Evolutionary conservation across 2,888 invertebrate genomes (phyloP), one percentile per base, ranked within the genome.

Genomic region (Ethmia dodecea): DNA sequence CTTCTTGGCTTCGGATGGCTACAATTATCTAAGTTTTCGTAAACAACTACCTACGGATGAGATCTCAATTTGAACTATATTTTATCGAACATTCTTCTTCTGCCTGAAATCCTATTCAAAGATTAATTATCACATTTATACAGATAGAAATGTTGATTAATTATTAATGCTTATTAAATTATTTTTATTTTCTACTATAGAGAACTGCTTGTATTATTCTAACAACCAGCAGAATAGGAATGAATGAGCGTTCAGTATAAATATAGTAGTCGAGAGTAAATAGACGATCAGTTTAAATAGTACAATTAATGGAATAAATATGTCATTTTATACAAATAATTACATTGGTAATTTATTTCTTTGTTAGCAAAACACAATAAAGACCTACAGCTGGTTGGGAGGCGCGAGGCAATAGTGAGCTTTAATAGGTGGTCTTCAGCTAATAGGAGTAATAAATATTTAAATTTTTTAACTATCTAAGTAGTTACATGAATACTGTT

Each of bases 51-150:
- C 73, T 81, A 83, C 68, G 60, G 71, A 71, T 86, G 86, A 86
- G 86, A 86, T 86, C 86, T 80, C 64, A 75, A 75, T 81, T 84
- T 84, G 80, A 84, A 84, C 84, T 83, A 74, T 74, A 64, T 62
- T 75, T 69, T 63, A 74, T 62, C 66, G 68, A 79, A 76, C 74
- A 70, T 70, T 57, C 64, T 58, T 54, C 62, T 52, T 52, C 55
- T 58, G 62, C 53, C 59, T 68, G 71, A 67, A 69, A 49, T 61
- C 45, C 47, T 58, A 61, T 69, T 71, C 74, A 70, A 72, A 72
- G 64, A 63, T n/a, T 67, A 72, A 74, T 74, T 77, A 81, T 81
- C 81, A 84, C 81, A 80, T 68, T 71, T 60, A n/a, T 56, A 53
- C 51, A 67, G 59, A 70, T 52, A 67, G 59, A 70, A 67, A 75